phyloP scores from a whole-genome alignment of 2,797 vertebrate species.

The Limnodromus scolopaceus region DNA sequence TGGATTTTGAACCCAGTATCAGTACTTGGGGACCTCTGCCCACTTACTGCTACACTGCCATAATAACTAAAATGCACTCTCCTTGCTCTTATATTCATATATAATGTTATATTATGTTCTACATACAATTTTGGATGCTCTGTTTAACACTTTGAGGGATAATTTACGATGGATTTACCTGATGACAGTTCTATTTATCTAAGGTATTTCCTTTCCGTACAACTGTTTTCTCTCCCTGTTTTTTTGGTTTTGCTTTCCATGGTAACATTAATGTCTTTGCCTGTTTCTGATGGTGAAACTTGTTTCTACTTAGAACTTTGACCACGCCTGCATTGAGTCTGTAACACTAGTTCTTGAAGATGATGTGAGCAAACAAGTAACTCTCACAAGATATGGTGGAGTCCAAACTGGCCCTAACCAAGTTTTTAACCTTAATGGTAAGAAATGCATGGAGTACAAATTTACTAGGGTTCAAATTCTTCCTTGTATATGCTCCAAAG shows the following conservation, averaged over 20 bases:
- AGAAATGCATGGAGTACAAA: conserved; percentile 19
- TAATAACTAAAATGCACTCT: background rate
- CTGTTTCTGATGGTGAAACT: conserved; percentile 9
- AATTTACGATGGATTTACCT: background rate
- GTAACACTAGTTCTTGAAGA: conserved; percentile 92
- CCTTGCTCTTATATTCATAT: background rate
- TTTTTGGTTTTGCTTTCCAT: background rate
- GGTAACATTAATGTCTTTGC: background rate
- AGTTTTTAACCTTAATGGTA: conserved; percentile 87
- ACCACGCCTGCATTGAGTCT: conserved; percentile 93
- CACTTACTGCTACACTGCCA: background rate
- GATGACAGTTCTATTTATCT: background rate
- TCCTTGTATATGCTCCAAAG: background rate
- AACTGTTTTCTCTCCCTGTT: background rate
- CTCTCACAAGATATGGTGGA: conserved; percentile 89
- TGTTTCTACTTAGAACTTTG: conserved; percentile 79
- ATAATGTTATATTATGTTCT: background rate
- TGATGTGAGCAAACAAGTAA: conserved; percentile 91
- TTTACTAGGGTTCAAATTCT: background rate
- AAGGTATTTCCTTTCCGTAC: background rate
- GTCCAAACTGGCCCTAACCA: conserved; percentile 88
- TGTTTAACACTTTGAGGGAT: background rate
- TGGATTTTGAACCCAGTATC: background rate
- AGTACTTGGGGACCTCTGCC: background rate
- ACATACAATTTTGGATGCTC: background rate